Percentiles rank a stretch among this genome's conserved stretches.
Evolutionary conservation across 2,888 invertebrate species (phyloP).

Genomic region (Notodonta dromedarius): DNA sequence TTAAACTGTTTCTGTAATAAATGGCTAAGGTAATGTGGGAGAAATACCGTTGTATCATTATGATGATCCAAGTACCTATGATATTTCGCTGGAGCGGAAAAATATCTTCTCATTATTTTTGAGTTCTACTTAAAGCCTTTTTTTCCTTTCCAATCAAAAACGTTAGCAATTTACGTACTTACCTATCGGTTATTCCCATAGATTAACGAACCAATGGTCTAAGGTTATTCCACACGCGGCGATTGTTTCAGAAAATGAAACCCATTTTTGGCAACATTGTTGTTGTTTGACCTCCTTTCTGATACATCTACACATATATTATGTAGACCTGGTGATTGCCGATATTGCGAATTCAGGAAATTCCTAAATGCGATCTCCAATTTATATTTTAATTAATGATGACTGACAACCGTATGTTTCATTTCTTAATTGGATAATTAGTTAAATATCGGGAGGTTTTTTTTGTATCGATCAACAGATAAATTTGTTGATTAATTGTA

Average conservation of each 20-base stretch:
- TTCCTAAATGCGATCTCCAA: background rate
- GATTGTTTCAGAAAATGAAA: constrained; percentile 10
- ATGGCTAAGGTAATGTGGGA: too few species aligned
- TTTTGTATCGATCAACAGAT: too few species aligned
- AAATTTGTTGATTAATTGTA: too few species aligned
- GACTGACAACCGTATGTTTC: background rate
- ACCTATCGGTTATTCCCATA: constrained; percentile 6
- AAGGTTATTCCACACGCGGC: constrained; percentile 8
- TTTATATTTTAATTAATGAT: background rate
- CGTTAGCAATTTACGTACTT: too few species aligned
- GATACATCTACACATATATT: background rate
- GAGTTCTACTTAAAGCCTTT: too few species aligned
- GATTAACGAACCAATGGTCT: too few species aligned
- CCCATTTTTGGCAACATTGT: constrained; percentile 8
- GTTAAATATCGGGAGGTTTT: background rate
- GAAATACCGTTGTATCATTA: too few species aligned
- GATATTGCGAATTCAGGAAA: background rate
- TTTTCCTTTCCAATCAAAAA: too few species aligned
- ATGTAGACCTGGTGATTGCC: background rate
- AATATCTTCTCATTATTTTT: too few species aligned
- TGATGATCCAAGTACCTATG: too few species aligned
- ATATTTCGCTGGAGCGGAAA: too few species aligned
- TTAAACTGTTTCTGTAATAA: constrained; percentile 2
- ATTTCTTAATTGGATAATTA: background rate
- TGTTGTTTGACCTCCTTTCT: constrained; percentile 7